phyloP scores from a whole-genome alignment of 2,888 invertebrate genomes.

The Cantharis rufa region DNA sequence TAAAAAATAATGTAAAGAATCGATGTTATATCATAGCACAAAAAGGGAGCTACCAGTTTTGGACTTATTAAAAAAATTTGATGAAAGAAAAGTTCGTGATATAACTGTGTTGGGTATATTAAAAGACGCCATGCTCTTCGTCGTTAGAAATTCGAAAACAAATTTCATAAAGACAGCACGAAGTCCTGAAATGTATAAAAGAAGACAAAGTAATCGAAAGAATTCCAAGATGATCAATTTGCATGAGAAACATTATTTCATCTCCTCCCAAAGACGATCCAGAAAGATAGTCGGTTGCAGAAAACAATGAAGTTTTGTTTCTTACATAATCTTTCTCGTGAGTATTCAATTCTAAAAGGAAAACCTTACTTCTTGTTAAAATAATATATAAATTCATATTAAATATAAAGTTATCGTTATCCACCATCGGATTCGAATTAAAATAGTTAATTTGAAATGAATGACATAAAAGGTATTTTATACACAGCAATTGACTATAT shows the following conservation, averaged over 20 bases:
- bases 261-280: not conserved
- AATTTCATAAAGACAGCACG: not conserved
- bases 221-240: not conserved
- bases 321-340: not conserved
- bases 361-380: not conserved
- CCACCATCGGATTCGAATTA: not conserved
- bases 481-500: not conserved
- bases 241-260: not conserved
- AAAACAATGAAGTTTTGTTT: not conserved
- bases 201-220: not conserved
- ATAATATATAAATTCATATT: not conserved
- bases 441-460: not conserved
- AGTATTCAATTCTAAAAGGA: not conserved
- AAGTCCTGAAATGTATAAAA: not conserved
- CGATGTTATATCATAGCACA: not conserved
- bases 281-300: not conserved
- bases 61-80: not conserved
- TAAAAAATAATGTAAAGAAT: not conserved
- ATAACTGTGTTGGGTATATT: not conserved
- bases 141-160: not conserved
- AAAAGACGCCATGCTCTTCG: not conserved
- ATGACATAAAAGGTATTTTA: not conserved
- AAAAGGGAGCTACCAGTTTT: not conserved
- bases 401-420: not conserved
- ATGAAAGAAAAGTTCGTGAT: not conserved